phyloP scores from a whole-genome alignment of 2,888 invertebrate genomes.

The Merodon equestris region DNA sequence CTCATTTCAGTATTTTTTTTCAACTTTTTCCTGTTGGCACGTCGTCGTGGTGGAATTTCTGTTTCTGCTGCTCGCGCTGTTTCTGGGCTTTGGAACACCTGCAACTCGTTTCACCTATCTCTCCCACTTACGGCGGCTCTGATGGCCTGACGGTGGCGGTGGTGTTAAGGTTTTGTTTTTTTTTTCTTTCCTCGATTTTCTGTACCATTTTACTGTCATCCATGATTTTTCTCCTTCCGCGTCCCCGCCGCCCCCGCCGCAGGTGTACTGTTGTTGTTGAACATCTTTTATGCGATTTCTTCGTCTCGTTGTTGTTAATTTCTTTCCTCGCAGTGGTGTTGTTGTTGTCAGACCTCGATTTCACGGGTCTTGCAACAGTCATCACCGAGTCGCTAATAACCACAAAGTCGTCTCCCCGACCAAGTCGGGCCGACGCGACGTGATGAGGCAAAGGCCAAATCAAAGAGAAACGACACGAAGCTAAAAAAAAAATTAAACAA shows the following conservation, averaged over 20 bases:
- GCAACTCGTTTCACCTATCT: conserved; percentile 63
- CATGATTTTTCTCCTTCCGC: conserved; percentile 55
- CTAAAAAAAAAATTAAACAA: conserved; percentile 32
- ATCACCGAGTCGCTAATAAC: conserved; percentile 56
- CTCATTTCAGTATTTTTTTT: too few relatives aligned
- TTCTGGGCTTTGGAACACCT: conserved; percentile 64
- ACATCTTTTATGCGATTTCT: conserved; percentile 58
- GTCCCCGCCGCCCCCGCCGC: conserved; percentile 8
- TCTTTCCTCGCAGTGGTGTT: conserved; percentile 42
- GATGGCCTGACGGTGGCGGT: conserved; percentile 15
- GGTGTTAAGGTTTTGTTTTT: conserved; percentile 39
- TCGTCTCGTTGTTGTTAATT: conserved; percentile 27
- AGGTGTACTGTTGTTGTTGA: conserved; percentile 38
- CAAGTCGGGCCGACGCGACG: conserved; percentile 14
- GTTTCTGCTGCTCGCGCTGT: too few relatives aligned
- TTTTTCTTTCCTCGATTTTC: conserved; percentile 51
- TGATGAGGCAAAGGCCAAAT: conserved; percentile 65
- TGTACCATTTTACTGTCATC: conserved; percentile 59
- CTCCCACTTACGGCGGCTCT: conserved; percentile 57
- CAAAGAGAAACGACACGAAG: conserved; percentile 45
- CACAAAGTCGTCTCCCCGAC: conserved; percentile 51
- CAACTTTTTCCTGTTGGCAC: conserved; percentile 35
- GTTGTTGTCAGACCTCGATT: conserved; percentile 64
- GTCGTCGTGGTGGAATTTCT: conserved; percentile 54
- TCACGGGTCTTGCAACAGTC: conserved; percentile 67